A percentile compares a stretch with the other conserved stretches of the same genome.
Conservation (phyloP, 2,113 vertebrate species). For the Solea solea region DNA sequence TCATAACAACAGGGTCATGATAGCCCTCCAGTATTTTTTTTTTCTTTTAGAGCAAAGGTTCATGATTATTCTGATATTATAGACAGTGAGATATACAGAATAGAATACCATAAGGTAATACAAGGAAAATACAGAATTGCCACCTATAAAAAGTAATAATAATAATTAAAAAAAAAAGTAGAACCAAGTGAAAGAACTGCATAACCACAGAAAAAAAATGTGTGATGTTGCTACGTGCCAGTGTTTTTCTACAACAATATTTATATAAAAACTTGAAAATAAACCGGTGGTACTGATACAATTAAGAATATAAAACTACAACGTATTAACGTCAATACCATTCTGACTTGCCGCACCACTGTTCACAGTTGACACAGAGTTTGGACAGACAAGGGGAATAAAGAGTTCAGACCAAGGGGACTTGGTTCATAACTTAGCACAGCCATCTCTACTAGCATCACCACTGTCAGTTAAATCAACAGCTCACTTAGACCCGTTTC, state of each 20-base stretch:
- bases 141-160: slow-evolving; percentile 81
- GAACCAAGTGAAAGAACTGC: slow-evolving; percentile 75
- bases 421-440: slow-evolving; percentile 55
- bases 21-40: slow-evolving; percentile 49
- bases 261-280: slow-evolving; percentile 82
- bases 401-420: slow-evolving; percentile 50
- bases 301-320: slow-evolving; percentile 84
- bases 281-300: slow-evolving; percentile 78
- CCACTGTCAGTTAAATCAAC: slow-evolving; percentile 29
- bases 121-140: slow-evolving; percentile 79
- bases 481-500: slow-evolving; percentile 43
- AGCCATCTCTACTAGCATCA: slow-evolving; percentile 37
- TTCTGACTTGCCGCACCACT: slow-evolving; percentile 74
- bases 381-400: slow-evolving; percentile 58
- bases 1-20: slow-evolving; percentile 47
- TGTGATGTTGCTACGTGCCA: slow-evolving; percentile 77
- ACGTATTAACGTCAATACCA: slow-evolving; percentile 79
- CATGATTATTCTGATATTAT: slow-evolving; percentile 78
- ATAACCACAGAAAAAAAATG: slow-evolving; percentile 78
- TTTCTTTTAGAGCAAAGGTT: slow-evolving; percentile 68
- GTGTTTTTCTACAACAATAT: slow-evolving; percentile 80
- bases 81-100: slow-evolving; percentile 81
- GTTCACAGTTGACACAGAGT: slow-evolving; percentile 79
- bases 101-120: slow-evolving; percentile 78
- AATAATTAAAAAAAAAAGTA: slow-evolving; percentile 54